Percentiles rank a stretch among this genome's conserved stretches.
Conservation (phyloP, 2,888 invertebrate genomes). For the Phyllotreta cruciferae region DNA sequence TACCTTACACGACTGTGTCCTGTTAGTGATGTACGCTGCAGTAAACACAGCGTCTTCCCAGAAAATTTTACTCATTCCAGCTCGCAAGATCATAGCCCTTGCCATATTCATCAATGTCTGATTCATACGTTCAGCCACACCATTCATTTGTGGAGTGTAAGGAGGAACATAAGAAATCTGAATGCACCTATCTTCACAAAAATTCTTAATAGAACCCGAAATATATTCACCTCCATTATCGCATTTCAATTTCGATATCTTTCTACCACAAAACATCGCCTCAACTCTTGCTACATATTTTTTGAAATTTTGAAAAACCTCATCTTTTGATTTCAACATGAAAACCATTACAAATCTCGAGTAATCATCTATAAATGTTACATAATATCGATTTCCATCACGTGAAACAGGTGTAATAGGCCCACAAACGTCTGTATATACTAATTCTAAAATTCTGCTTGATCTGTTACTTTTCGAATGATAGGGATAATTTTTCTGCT, state of each 20-base stretch:
- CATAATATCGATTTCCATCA: conserved; percentile 1
- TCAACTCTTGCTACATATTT: conserved; percentile 2
- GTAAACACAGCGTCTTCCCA: conserved; percentile 30
- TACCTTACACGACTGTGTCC: conserved; percentile 27
- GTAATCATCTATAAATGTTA: conserved; percentile 5
- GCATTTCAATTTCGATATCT: conserved; percentile 4
- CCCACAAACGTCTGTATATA: conserved; percentile 9
- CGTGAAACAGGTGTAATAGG: conserved; percentile 1
- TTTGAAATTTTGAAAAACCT: conserved; percentile 4
- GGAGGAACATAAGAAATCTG: conserved; percentile 23
- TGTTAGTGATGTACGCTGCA: conserved; percentile 32
- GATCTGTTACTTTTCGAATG: background rate
- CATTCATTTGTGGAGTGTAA: conserved; percentile 13
- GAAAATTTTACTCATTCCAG: background rate
- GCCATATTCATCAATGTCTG: conserved; percentile 1
- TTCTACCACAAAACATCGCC: conserved; percentile 7
- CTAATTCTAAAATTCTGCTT: background rate
- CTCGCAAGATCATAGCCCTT: conserved; percentile 4
- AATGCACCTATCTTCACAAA: conserved; percentile 8
- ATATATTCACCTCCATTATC: conserved; percentile 13
- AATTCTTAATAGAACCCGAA: background rate
- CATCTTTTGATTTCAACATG: background rate
- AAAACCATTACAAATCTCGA: conserved; percentile 4
- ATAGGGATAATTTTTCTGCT: background rate
- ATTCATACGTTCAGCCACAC: conserved; percentile 1